Evolutionary conservation across 2,797 vertebrate genomes (phyloP).

Genomic region (Bufotes viridis): DNA sequence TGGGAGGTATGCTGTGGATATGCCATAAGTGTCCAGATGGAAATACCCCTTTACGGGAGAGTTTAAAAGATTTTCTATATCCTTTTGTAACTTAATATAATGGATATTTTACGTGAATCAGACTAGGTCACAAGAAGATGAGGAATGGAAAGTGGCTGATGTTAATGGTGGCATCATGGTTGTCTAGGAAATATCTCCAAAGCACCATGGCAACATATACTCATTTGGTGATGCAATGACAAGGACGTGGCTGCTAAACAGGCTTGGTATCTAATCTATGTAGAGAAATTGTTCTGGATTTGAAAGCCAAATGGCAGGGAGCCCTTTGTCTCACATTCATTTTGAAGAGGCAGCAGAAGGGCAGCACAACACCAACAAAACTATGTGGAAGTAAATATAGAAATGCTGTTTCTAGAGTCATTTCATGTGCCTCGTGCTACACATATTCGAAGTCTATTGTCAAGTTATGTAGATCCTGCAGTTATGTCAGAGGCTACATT

Average conservation of each 20-base stretch:
- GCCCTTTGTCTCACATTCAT: slow-evolving; percentile 63
- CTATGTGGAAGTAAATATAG: slow-evolving; percentile 53
- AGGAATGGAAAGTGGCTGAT: slow-evolving; percentile 61
- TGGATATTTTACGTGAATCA: slow-evolving; percentile 47
- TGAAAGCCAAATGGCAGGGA: slow-evolving; percentile 66
- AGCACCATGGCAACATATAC: slow-evolving; percentile 73
- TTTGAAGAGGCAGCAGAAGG: neutral
- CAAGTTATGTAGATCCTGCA: neutral
- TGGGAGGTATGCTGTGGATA: too few species aligned
- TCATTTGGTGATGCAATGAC: slow-evolving; percentile 70
- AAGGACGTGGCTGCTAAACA: slow-evolving; percentile 65
- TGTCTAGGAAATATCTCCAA: slow-evolving; percentile 75
- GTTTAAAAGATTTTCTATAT: neutral
- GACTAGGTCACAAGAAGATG: slow-evolving; percentile 62
- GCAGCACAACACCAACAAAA: neutral
- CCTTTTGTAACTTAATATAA: neutral
- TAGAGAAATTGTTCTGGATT: slow-evolving; percentile 67
- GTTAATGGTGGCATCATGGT: slow-evolving; percentile 66
- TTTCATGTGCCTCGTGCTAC: neutral
- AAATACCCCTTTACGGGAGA: neutral
- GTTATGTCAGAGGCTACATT: slow-evolving; percentile 19
- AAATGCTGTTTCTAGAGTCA: slow-evolving; percentile 12
- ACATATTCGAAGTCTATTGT: neutral
- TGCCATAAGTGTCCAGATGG: too few species aligned
- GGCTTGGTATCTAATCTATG: slow-evolving; percentile 68